Percentiles rank a stretch among this genome's conserved stretches.
Conservation (phyloP, 2,797 vertebrate genomes). For the Pygocentrus nattereri region DNA sequence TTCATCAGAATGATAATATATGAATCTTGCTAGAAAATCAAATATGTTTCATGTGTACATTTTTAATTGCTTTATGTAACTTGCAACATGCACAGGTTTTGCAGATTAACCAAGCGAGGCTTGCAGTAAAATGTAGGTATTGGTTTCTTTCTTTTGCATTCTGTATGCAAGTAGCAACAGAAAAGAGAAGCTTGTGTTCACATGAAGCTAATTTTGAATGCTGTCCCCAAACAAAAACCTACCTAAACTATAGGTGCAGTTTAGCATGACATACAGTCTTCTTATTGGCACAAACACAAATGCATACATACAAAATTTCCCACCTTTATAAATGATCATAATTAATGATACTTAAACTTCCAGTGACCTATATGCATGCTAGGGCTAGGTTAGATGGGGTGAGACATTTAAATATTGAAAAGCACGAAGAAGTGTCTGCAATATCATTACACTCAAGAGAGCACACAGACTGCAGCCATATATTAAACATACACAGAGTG, state of each 20-base stretch:
- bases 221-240: background rate
- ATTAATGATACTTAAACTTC: slow-evolving; percentile 53
- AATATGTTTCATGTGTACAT: background rate
- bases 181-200: too few relatives aligned
- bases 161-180: too few relatives aligned
- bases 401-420: slow-evolving; percentile 44
- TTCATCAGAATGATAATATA: background rate
- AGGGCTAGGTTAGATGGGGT: slow-evolving; percentile 35
- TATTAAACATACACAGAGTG: background rate
- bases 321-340: slow-evolving; percentile 38
- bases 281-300: slow-evolving; percentile 13
- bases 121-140: background rate
- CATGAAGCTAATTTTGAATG: too few relatives aligned
- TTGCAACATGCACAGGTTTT: too few relatives aligned
- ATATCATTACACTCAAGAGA: slow-evolving; percentile 13
- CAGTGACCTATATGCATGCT: slow-evolving; percentile 19
- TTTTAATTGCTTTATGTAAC: too few relatives aligned
- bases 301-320: slow-evolving; percentile 17
- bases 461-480: slow-evolving; percentile 1
- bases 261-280: slow-evolving; percentile 1
- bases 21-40: background rate
- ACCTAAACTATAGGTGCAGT: background rate
- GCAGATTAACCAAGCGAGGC: background rate
- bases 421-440: background rate
- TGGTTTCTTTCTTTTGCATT: background rate